A percentile compares a stretch with the other conserved stretches of the same genome.
phyloP scores from a whole-genome alignment of 2,113 vertebrate species.

The Paramisgurnus dabryanus region DNA sequence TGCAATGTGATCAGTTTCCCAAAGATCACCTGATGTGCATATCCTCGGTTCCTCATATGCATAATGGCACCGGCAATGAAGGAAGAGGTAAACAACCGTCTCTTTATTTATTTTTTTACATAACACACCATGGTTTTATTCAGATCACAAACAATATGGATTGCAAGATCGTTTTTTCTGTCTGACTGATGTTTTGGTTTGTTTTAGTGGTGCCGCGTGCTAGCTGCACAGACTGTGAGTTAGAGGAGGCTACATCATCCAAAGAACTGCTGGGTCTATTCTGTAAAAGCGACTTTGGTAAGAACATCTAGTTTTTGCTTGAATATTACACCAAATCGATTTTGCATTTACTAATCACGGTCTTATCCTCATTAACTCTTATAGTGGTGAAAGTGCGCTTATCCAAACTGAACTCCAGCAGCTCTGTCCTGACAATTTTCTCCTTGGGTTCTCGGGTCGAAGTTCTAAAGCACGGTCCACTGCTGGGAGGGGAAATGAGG shows the following conservation, averaged over 20 bases:
- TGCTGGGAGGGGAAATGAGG: slow-evolving; percentile 73
- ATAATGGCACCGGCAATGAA: slow-evolving; percentile 49
- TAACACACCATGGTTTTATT: no score
- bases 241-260: slow-evolving; percentile 75
- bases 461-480: slow-evolving; percentile 79
- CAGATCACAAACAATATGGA: not conserved
- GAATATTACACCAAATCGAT: not conserved
- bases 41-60: slow-evolving; percentile 70
- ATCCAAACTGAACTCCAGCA: slow-evolving; percentile 70
- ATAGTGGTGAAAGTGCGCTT: slow-evolving; percentile 82
- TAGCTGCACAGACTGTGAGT: slow-evolving; percentile 83
- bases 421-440: slow-evolving; percentile 72
- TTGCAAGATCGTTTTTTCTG: not conserved
- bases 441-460: slow-evolving; percentile 75
- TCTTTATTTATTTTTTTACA: not conserved
- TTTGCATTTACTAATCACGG: not conserved
- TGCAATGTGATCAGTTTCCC: slow-evolving; percentile 80
- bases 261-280: slow-evolving; percentile 80
- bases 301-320: slow-evolving; percentile 53
- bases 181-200: not conserved
- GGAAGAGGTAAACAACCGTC: slow-evolving; percentile 65
- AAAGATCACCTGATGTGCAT: slow-evolving; percentile 81
- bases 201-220: slow-evolving; percentile 74
- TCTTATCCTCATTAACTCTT: slow-evolving; percentile 30
- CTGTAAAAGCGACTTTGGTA: slow-evolving; percentile 82